Percentiles rank a stretch among this genome's conserved stretches.
Evolutionary conservation across 2,888 invertebrate species (phyloP).

Genomic region (Thera britannica): DNA sequence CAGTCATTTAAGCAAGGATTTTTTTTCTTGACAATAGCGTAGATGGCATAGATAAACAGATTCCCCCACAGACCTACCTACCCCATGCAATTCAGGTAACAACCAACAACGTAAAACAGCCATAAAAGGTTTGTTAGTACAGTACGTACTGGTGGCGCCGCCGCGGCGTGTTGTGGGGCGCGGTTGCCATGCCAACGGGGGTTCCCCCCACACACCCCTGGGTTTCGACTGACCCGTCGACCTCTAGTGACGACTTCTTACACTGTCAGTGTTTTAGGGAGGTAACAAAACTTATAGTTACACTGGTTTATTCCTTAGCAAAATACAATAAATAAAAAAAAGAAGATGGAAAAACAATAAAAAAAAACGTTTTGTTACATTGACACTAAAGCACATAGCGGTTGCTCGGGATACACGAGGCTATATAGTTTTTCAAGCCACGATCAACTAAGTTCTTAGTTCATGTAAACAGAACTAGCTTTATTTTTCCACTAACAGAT

Average conservation of each 20-base stretch:
- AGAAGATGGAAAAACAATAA: too few relatives aligned
- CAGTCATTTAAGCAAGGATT: neutral
- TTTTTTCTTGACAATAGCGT: slow-evolving; percentile 13
- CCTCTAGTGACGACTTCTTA: slow-evolving; percentile 75
- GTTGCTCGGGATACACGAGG: too few relatives aligned
- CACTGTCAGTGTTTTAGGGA: slow-evolving; percentile 68
- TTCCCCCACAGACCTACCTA: slow-evolving; percentile 38
- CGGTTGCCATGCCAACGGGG: slow-evolving; percentile 69
- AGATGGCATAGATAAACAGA: slow-evolving; percentile 21
- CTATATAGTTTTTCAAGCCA: too few relatives aligned
- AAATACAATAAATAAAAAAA: neutral
- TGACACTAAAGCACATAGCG: too few relatives aligned
- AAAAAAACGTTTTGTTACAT: too few relatives aligned
- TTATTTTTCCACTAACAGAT: too few relatives aligned
- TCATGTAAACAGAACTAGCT: too few relatives aligned
- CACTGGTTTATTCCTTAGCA: slow-evolving; percentile 2
- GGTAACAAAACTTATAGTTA: slow-evolving; percentile 30
- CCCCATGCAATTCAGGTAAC: slow-evolving; percentile 64
- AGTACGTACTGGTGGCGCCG: slow-evolving; percentile 69
- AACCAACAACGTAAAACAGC: slow-evolving; percentile 73
- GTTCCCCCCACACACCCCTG: slow-evolving; percentile 53
- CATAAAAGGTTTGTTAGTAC: slow-evolving; percentile 61
- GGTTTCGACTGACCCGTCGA: slow-evolving; percentile 78
- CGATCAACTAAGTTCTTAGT: too few relatives aligned
- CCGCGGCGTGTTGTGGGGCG: slow-evolving; percentile 81